phyloP scores from a whole-genome alignment of 2,113 vertebrate species.

The Terrapene triunguis region DNA sequence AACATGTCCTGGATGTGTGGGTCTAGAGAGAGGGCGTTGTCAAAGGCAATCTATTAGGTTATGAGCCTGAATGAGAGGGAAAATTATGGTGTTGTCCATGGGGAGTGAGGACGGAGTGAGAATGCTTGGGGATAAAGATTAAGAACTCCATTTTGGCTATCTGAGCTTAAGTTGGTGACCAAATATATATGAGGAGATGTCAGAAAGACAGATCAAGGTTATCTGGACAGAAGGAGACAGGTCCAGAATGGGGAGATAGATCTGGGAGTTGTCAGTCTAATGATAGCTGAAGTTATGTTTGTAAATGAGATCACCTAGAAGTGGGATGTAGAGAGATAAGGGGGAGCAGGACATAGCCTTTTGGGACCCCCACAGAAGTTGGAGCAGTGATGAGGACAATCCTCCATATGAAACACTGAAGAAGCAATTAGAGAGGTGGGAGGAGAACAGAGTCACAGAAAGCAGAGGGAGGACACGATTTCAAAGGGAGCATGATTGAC shows the following conservation, averaged over 20 bases:
- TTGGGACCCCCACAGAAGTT: no score
- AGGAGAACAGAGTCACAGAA: background rate
- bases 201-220: no score
- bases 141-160: background rate
- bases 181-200: background rate
- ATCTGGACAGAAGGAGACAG: no score
- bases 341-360: no score
- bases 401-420: background rate
- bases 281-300: no score
- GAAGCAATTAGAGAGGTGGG: background rate
- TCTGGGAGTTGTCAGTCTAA: no score
- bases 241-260: no score
- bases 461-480: background rate
- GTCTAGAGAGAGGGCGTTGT: background rate
- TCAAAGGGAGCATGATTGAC: no score
- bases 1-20: background rate
- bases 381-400: no score
- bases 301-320: no score
- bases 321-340: no score
- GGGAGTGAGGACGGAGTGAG: no score
- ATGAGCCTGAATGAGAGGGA: background rate
- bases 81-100: background rate
- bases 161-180: background rate
- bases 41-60: background rate
- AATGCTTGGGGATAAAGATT: background rate